Percentiles rank a stretch among this genome's conserved stretches.
Evolutionary conservation across 2,113 vertebrate genomes (phyloP).

Genomic region (Turnix velox): DNA sequence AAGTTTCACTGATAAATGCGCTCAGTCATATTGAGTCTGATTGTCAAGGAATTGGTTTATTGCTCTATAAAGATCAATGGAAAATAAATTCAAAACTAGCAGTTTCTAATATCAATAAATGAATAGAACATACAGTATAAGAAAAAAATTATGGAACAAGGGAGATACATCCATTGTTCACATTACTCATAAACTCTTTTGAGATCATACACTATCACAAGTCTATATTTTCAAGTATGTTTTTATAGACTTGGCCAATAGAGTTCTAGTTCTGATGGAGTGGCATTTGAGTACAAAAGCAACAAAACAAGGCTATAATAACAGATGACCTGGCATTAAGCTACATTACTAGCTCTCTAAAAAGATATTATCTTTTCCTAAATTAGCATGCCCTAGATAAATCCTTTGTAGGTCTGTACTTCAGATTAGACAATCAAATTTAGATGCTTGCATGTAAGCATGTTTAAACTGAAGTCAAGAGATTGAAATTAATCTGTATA

Average conservation of each 20-base stretch:
- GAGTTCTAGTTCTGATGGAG: background rate
- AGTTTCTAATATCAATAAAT: background rate
- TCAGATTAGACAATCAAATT: background rate
- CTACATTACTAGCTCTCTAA: background rate
- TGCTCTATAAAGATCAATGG: background rate
- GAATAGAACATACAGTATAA: background rate
- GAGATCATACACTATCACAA: background rate
- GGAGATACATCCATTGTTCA: background rate
- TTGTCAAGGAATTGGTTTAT: background rate
- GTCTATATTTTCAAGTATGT: background rate
- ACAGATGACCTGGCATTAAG: background rate
- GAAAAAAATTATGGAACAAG: background rate
- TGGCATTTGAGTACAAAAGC: background rate
- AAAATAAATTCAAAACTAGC: background rate
- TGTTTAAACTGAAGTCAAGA: background rate
- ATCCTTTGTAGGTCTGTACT: background rate
- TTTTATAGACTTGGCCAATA: background rate
- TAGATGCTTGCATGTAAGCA: background rate
- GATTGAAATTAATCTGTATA: background rate
- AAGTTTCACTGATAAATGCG: background rate
- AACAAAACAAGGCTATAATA: background rate
- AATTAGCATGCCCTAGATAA: background rate
- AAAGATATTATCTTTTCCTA: background rate
- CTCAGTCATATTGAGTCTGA: background rate
- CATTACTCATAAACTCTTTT: background rate